Conservation (phyloP, 1,140 invertebrate genomes). For the Paraescarpia echinospica region DNA sequence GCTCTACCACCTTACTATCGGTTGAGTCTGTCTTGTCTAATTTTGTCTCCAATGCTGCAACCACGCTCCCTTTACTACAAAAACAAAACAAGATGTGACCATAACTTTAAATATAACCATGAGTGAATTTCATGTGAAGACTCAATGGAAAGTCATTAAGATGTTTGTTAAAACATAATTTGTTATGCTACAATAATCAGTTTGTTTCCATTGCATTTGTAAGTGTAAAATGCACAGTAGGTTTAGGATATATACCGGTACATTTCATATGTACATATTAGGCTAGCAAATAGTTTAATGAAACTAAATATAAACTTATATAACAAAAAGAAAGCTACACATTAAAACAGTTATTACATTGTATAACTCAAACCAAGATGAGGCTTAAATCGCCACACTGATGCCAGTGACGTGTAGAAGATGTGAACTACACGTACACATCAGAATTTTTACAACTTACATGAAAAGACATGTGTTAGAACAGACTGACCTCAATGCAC, state of each 20-base stretch:
- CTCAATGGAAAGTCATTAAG: neutral
- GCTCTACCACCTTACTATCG: neutral
- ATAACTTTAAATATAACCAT: neutral
- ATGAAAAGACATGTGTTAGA: neutral
- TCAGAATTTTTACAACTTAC: neutral
- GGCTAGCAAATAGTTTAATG: neutral
- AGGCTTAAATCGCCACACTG: neutral
- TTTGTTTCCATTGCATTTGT: no score
- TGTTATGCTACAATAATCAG: no score
- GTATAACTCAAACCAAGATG: no score
- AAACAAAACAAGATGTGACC: neutral
- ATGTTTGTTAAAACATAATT: no score
- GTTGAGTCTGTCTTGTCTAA: neutral
- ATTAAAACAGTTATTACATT: neutral
- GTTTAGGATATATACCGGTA: neutral
- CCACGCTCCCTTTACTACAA: neutral
- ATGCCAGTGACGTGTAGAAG: neutral
- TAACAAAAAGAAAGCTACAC: neutral
- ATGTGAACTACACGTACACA: neutral
- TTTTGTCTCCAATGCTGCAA: neutral
- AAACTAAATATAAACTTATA: neutral
- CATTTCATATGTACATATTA: neutral
- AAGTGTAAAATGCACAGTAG: no score
- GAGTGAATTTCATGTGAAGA: neutral
- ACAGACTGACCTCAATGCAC: neutral